Conservation (phyloP, 2,113 vertebrate genomes). For the Chamaea fasciata region DNA sequence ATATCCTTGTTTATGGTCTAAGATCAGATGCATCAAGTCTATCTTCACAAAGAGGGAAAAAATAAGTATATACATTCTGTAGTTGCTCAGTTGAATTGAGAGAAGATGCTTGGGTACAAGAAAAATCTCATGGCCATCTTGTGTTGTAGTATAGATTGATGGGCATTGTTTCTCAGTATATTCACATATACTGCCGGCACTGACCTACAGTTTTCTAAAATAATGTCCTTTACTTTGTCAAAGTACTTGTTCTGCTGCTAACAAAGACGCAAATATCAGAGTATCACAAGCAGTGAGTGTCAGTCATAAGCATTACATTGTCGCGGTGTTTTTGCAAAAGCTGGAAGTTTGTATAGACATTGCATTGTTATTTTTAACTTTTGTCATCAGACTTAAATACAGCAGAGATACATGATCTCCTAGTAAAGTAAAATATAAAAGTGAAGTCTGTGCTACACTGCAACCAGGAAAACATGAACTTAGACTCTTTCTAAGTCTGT, state of each 20-base stretch:
- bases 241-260: not conserved
- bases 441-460: not conserved
- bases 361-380: not conserved
- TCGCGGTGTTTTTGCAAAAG: not conserved
- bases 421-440: not conserved
- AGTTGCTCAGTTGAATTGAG: not conserved
- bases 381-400: not conserved
- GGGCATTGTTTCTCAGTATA: not conserved
- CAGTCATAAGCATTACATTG: not conserved
- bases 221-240: not conserved
- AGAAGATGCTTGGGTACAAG: not conserved
- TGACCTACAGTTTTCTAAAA: not conserved
- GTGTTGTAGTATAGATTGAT: not conserved
- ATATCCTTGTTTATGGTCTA: not conserved
- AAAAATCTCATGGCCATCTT: not conserved
- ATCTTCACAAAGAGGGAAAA: not conserved
- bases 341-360: not conserved
- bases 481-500: constrained; percentile 4
- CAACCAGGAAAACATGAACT: not conserved
- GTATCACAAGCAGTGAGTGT: not conserved
- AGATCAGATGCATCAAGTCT: not conserved
- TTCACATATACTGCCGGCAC: not conserved
- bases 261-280: not conserved
- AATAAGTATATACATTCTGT: not conserved
- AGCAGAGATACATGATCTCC: not conserved